A percentile compares a stretch with the other conserved stretches of the same genome.
phyloP scores from a whole-genome alignment of 2,888 invertebrate genomes.

The Eupithecia exiguata region DNA sequence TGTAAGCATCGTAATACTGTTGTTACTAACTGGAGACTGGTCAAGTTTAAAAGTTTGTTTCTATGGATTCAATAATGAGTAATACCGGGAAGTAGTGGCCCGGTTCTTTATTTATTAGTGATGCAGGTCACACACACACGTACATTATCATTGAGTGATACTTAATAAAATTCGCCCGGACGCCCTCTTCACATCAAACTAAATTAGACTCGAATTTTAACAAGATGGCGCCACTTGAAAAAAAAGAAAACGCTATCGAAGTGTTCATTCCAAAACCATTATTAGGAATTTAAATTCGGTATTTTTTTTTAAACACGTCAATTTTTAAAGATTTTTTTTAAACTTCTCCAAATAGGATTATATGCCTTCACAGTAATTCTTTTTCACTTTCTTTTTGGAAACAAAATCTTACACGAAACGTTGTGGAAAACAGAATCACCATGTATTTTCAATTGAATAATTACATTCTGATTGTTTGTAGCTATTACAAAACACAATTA shows the following conservation, averaged over 20 bases:
- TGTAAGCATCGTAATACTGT: not conserved
- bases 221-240: too few species aligned
- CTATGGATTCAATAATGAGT: not conserved
- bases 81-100: not conserved
- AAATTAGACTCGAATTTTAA: too few species aligned
- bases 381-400: not conserved
- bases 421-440: not conserved
- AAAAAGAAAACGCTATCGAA: too few species aligned
- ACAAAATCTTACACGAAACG: not conserved
- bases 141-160: too few species aligned
- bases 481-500: constrained; percentile 57
- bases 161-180: too few species aligned
- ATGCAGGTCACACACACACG: not conserved
- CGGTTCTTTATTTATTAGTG: not conserved
- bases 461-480: constrained; percentile 62
- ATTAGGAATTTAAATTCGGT: too few species aligned
- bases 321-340: too few species aligned
- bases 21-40: not conserved
- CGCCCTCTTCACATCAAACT: too few species aligned
- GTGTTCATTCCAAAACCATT: too few species aligned
- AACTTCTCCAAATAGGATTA: too few species aligned
- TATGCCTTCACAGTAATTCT: too few species aligned
- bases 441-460: constrained; percentile 58
- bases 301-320: too few species aligned
- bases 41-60: not conserved